Evolutionary conservation across 2,888 invertebrate species (phyloP).

Genomic region (Acleris literana): DNA sequence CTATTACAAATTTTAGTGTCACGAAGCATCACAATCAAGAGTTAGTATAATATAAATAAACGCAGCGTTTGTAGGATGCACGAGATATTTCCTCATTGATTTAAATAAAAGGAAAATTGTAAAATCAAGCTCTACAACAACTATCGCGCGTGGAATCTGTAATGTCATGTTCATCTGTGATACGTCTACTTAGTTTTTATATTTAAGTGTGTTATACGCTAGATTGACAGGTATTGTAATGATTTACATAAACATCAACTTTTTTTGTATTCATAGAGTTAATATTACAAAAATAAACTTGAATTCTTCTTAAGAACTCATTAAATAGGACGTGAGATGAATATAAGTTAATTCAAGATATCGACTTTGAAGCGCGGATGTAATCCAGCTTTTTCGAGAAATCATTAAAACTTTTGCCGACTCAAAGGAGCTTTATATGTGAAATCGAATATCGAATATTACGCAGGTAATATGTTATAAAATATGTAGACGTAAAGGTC

Average conservation of each 20-base stretch:
- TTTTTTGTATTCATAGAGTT: not conserved
- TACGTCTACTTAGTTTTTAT: too few species aligned
- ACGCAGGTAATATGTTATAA: slow-evolving; percentile 21
- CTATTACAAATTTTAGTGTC: too few species aligned
- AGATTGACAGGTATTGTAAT: not conserved
- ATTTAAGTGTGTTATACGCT: too few species aligned
- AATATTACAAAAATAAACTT: slow-evolving; percentile 25
- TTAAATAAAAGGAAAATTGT: too few species aligned
- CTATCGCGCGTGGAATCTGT: too few species aligned
- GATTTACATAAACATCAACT: not conserved
- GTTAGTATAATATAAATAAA: too few species aligned
- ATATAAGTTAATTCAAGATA: slow-evolving; percentile 35
- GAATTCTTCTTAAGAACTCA: slow-evolving; percentile 28
- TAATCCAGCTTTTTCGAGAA: slow-evolving; percentile 44
- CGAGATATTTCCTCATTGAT: too few species aligned
- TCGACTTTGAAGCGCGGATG: slow-evolving; percentile 31
- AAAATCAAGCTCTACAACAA: too few species aligned
- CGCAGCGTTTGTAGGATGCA: too few species aligned
- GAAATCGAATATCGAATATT: slow-evolving; percentile 33
- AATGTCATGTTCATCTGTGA: too few species aligned
- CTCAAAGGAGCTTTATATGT: slow-evolving; percentile 43
- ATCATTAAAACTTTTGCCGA: slow-evolving; percentile 62
- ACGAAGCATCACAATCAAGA: too few species aligned
- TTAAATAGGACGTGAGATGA: slow-evolving; percentile 34
- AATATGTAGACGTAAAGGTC: slow-evolving; percentile 15